Conservation (phyloP, 2,888 invertebrate genomes). For the Parnassius orleans region DNA sequence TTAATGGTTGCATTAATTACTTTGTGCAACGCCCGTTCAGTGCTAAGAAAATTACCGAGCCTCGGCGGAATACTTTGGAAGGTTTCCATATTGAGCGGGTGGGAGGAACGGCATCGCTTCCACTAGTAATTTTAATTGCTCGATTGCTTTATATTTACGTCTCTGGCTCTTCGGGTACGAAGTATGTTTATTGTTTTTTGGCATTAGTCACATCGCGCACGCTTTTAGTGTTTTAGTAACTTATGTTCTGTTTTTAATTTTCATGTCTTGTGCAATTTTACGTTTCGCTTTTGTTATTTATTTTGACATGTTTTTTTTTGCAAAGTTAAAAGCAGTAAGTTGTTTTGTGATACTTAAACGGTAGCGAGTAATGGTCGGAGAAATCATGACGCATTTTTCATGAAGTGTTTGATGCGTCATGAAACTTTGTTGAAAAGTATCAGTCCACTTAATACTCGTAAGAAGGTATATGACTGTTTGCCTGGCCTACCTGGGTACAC, state of each 20-base stretch:
- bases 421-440: too few relatives aligned
- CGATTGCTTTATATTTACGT: conserved; percentile 19
- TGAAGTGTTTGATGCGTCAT: too few relatives aligned
- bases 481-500: too few relatives aligned
- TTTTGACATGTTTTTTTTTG: too few relatives aligned
- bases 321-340: neutral
- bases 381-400: too few relatives aligned
- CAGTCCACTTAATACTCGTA: too few relatives aligned
- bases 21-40: conserved; percentile 55
- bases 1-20: conserved; percentile 65
- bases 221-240: conserved; percentile 15
- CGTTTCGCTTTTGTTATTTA: too few relatives aligned
- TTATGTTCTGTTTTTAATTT: conserved; percentile 5
- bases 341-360: too few relatives aligned
- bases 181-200: conserved; percentile 18
- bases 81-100: conserved; percentile 42
- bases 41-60: conserved; percentile 49
- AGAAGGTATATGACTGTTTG: too few relatives aligned
- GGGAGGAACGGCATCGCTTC: conserved; percentile 33
- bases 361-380: too few relatives aligned
- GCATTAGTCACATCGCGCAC: conserved; percentile 15
- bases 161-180: conserved; percentile 11
- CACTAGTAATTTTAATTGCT: conserved; percentile 42
- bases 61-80: conserved; percentile 50
- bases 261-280: neutral